Evolutionary conservation across 2,888 invertebrate genomes (phyloP).

Genomic region (Andrena chrysosceles): DNA sequence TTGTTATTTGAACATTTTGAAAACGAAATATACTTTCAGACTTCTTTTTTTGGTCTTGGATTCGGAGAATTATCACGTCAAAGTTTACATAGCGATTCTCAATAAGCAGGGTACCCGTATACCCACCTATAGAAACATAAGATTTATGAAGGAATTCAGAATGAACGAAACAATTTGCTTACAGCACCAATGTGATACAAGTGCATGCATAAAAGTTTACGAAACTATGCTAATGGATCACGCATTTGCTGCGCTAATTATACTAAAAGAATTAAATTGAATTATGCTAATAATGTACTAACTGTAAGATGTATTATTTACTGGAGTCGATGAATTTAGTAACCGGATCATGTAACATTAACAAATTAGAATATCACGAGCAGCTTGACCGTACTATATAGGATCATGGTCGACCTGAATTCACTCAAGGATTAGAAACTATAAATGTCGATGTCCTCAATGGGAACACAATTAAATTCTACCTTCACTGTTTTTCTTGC

Average conservation of each 20-base stretch:
- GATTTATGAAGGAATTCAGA: too few species aligned
- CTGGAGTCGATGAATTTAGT: neutral
- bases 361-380: constrained; percentile 2
- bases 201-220: neutral
- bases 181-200: neutral
- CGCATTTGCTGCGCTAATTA: neutral
- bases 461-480: constrained; percentile 24
- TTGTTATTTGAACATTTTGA: too few species aligned
- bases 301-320: neutral
- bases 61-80: too few species aligned
- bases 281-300: neutral
- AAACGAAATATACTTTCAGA: too few species aligned
- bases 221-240: neutral
- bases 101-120: too few species aligned
- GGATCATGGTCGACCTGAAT: constrained; percentile 51
- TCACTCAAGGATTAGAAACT: constrained; percentile 55
- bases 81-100: too few species aligned
- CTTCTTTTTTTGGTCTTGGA: too few species aligned
- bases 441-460: constrained; percentile 35
- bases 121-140: too few species aligned
- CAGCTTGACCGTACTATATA: constrained; percentile 32
- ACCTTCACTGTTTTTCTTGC: neutral
- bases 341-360: constrained; percentile 1
- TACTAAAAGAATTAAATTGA: constrained; percentile 1
- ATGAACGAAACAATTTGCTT: neutral